Evolutionary conservation across 35 echinoderm and acorn worm genomes (phyloP).

Genomic region (Heliocidaris tuberculata): DNA sequence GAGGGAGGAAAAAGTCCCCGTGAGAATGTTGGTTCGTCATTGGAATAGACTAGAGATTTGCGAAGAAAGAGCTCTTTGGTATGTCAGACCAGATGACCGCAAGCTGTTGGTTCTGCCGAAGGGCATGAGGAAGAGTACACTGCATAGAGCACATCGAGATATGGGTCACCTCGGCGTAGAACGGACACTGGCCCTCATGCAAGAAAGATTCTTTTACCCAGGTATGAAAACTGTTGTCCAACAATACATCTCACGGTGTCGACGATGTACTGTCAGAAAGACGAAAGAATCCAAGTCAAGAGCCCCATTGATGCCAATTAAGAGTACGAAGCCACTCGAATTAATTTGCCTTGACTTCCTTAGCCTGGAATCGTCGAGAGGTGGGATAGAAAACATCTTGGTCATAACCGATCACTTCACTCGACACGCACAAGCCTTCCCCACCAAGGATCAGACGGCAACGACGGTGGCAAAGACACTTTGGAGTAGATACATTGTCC

Average conservation of each 20-base stretch:
- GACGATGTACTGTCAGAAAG: slow-evolving; percentile 41
- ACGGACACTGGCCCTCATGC: slow-evolving; percentile 47
- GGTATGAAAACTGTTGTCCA: slow-evolving; percentile 27
- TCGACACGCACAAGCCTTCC: slow-evolving; percentile 58
- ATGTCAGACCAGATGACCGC: neutral
- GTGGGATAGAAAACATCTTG: slow-evolving; percentile 62
- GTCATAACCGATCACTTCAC: slow-evolving; percentile 81
- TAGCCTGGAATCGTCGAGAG: slow-evolving; percentile 52
- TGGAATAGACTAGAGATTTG: slow-evolving; percentile 29
- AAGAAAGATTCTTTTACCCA: slow-evolving; percentile 52
- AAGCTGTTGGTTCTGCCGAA: slow-evolving; percentile 22
- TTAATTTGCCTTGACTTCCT: slow-evolving; percentile 43
- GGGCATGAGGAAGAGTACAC: neutral
- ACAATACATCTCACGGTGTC: slow-evolving; percentile 46
- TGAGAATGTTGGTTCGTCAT: neutral
- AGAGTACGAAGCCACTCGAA: neutral
- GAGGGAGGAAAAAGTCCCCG: neutral
- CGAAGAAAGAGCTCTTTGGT: neutral
- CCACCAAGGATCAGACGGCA: too few species aligned
- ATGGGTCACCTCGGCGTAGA: slow-evolving; percentile 55
- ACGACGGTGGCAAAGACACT: slow-evolving; percentile 60
- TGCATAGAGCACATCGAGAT: slow-evolving; percentile 22
- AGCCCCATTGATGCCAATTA: slow-evolving; percentile 35
- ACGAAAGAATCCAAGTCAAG: slow-evolving; percentile 8
- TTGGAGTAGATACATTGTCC: slow-evolving; percentile 45